phyloP scores from a whole-genome alignment of 2,113 vertebrate species.

The Sturnus vulgaris region DNA sequence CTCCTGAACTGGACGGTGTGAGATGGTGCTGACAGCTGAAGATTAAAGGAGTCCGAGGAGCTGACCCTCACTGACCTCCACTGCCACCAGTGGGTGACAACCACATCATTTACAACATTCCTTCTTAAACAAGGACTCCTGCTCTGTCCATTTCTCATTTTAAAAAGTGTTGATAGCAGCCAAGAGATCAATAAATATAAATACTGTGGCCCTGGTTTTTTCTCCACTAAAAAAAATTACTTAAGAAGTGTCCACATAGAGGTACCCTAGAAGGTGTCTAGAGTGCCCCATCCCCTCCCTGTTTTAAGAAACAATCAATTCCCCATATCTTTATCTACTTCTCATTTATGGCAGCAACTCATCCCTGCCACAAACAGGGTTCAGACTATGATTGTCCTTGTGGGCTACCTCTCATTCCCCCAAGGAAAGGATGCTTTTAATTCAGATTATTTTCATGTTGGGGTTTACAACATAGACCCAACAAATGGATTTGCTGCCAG shows the following conservation, averaged over 20 bases:
- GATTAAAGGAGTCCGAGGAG: background rate
- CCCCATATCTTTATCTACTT: background rate
- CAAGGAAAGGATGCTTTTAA: background rate
- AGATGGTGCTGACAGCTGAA: background rate
- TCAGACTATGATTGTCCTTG: background rate
- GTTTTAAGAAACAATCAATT: background rate
- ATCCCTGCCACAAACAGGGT: background rate
- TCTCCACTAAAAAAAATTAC: background rate
- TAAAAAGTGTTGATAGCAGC: background rate
- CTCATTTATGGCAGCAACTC: background rate
- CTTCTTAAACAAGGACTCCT: background rate
- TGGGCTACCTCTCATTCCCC: background rate
- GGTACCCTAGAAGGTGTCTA: background rate
- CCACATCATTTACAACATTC: rapidly evolving
- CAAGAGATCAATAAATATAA: background rate
- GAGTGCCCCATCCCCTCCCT: background rate
- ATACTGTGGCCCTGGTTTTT: too few relatives aligned
- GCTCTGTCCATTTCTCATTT: background rate
- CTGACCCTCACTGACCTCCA: background rate
- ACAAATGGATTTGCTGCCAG: background rate
- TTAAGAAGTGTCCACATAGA: background rate
- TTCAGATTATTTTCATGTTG: background rate
- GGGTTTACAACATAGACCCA: background rate
- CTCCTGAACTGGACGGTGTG: background rate
- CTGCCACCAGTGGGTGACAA: background rate